phyloP scores from a whole-genome alignment of 2,888 invertebrate genomes.

The Drosophila kambysellisi region DNA sequence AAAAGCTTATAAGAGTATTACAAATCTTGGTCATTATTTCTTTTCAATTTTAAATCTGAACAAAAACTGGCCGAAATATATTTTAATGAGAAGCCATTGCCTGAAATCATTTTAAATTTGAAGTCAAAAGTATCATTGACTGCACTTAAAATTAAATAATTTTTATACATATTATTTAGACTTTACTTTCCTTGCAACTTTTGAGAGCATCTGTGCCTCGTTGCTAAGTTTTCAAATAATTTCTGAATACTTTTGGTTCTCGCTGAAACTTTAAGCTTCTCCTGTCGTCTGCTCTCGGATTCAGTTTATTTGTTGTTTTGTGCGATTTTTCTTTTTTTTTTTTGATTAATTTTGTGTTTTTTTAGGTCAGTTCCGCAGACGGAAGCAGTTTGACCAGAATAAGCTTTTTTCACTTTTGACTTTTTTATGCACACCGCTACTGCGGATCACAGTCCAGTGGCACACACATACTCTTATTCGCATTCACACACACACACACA shows the following conservation, averaged over 20 bases:
- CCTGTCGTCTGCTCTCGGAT: constrained; percentile 33
- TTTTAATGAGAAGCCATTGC: neutral
- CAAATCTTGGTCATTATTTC: neutral
- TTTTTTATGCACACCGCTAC: constrained; percentile 43
- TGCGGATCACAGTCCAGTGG: constrained; percentile 31
- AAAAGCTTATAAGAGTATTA: constrained; percentile 17
- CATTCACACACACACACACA: constrained; percentile 8
- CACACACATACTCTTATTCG: constrained; percentile 5
- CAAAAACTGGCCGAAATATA: neutral
- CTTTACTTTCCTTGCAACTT: neutral
- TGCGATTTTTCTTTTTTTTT: constrained; percentile 40
- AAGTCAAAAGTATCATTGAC: neutral
- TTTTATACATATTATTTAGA: neutral
- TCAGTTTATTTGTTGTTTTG: constrained; percentile 45
- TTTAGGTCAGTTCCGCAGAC: constrained; percentile 75
- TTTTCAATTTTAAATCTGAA: neutral
- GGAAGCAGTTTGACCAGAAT: constrained; percentile 76
- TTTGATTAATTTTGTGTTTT: constrained; percentile 69
- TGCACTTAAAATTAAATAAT: neutral
- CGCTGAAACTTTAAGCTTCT: constrained; percentile 65
- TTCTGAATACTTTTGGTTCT: constrained; percentile 55
- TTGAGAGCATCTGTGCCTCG: constrained; percentile 24
- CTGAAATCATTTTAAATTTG: neutral
- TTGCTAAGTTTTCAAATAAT: constrained; percentile 1
- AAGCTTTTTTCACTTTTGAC: constrained; percentile 68